Conservation (phyloP, 2,888 invertebrate genomes). For the Noctua janthina region DNA sequence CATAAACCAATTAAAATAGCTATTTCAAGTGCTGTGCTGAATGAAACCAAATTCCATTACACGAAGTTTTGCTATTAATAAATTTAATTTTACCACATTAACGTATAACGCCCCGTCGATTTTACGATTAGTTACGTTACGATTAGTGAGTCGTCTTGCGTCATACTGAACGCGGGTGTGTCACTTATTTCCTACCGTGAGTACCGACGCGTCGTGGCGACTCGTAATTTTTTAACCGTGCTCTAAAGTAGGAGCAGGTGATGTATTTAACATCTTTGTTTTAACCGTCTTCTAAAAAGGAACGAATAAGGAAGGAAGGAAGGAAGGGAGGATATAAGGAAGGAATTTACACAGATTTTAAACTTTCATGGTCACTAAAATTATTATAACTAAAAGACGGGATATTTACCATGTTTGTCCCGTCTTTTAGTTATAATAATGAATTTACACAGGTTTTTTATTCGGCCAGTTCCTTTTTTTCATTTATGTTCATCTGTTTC, state of each 20-base stretch:
- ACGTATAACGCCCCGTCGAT: background rate
- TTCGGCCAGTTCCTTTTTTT: background rate
- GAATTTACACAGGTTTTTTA: no score
- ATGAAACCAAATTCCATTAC: conserved; percentile 26
- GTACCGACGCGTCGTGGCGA: background rate
- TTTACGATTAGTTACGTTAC: background rate
- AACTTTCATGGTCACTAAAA: no score
- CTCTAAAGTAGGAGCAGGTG: no score
- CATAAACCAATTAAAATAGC: conserved; percentile 44
- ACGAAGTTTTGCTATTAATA: conserved; percentile 8
- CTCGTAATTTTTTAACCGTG: background rate
- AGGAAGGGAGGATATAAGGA: no score
- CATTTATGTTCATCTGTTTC: background rate
- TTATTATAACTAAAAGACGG: no score
- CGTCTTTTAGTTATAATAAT: no score
- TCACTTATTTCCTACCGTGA: background rate
- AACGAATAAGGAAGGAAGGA: no score
- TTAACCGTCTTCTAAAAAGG: no score
- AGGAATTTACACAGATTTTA: no score
- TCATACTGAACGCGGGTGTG: background rate
- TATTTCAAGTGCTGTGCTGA: conserved; percentile 11
- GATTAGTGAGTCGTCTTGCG: background rate
- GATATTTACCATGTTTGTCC: no score
- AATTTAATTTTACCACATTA: conserved; percentile 19
- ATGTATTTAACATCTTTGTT: no score